Evolutionary conservation across 2,113 vertebrate species (phyloP).

Genomic region (Stegostoma tigrinum): DNA sequence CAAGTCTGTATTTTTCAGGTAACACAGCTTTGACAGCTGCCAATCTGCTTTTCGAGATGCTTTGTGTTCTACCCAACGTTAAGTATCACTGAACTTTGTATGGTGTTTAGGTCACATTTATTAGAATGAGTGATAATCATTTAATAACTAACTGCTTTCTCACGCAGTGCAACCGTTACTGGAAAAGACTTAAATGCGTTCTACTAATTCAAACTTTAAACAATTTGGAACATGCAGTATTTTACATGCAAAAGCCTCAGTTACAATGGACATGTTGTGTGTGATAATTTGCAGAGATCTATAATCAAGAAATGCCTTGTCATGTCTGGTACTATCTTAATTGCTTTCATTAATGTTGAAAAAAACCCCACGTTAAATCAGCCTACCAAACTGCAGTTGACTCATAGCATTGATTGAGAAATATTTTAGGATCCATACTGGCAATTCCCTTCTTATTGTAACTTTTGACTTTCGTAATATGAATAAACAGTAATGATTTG

Average conservation of each 20-base stretch:
- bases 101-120: neutral
- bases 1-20: conserved; percentile 52
- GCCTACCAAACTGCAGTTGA: neutral
- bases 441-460: neutral
- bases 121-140: neutral
- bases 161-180: neutral
- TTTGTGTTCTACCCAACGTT: conserved; percentile 76
- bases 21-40: conserved; percentile 84
- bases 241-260: neutral
- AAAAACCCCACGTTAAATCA: neutral
- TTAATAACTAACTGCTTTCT: neutral
- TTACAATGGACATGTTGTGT: neutral
- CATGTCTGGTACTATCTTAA: neutral
- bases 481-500: neutral
- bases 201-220: neutral
- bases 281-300: neutral
- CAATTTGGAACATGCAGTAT: neutral
- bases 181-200: neutral
- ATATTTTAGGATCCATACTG: neutral
- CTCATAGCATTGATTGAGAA: neutral
- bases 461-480: neutral
- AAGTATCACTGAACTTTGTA: conserved; percentile 54
- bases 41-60: conserved; percentile 91
- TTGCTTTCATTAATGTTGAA: neutral
- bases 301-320: neutral